phyloP scores from a whole-genome alignment of 92 coral and sea anemone genomes.

The Meandrina meandrites region DNA sequence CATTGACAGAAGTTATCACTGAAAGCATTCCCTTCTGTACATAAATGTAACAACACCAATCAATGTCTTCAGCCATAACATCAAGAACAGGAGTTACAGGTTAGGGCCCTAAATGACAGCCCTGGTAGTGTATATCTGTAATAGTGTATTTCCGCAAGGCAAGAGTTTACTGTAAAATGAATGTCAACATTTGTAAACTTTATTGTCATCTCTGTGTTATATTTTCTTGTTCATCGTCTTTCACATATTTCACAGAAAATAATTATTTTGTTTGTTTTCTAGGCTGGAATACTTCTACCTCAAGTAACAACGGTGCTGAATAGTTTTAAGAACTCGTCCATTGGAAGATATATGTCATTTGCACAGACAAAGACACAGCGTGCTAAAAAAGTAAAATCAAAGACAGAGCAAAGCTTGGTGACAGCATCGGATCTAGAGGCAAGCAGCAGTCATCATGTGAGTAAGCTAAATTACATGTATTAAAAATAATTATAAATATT shows the following conservation, averaged over 20 bases:
- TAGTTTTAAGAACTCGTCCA: slow-evolving; percentile 56
- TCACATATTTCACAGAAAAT: neutral
- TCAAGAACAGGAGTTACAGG: too few relatives aligned
- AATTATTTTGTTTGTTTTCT: neutral
- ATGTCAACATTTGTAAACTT: neutral
- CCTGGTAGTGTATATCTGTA: too few relatives aligned
- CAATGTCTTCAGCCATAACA: too few relatives aligned
- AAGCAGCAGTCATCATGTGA: neutral
- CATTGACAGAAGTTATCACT: too few relatives aligned
- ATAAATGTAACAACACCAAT: too few relatives aligned
- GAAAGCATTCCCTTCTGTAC: too few relatives aligned
- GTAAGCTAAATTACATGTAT: neutral
- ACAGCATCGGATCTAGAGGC: slow-evolving; percentile 17
- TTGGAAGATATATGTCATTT: slow-evolving; percentile 70
- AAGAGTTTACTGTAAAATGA: too few relatives aligned
- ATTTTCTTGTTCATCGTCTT: neutral
- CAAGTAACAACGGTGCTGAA: slow-evolving; percentile 66
- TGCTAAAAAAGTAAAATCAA: slow-evolving; percentile 31
- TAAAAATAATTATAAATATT: too few relatives aligned
- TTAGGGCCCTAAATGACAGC: too few relatives aligned
- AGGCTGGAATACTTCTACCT: slow-evolving; percentile 77
- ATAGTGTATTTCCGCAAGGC: too few relatives aligned
- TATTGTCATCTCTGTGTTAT: neutral
- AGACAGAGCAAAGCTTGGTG: slow-evolving; percentile 21
- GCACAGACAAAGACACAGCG: slow-evolving; percentile 63